phyloP scores from a whole-genome alignment of 2,888 invertebrate species.

The Sylvicola fuscatus region DNA sequence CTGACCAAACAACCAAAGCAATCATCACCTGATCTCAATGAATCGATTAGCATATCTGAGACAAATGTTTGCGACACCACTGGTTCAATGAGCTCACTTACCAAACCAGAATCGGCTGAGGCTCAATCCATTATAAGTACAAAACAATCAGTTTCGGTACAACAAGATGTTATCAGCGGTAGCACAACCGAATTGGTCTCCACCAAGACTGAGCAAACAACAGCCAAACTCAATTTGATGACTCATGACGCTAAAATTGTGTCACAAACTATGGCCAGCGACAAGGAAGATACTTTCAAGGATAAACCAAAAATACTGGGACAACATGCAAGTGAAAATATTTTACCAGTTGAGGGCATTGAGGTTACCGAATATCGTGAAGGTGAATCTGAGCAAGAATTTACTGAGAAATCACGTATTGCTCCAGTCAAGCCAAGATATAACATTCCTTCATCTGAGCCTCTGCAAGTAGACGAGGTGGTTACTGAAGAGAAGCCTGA shows the following conservation, averaged over 20 bases:
- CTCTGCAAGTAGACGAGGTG: constrained; percentile 44
- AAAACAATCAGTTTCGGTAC: constrained; percentile 1
- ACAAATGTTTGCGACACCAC: constrained; percentile 5
- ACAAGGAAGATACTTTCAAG: constrained; percentile 37
- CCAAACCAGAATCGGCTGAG: background rate
- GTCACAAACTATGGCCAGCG: constrained; percentile 36
- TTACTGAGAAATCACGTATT: constrained; percentile 27
- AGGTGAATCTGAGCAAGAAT: constrained; percentile 35
- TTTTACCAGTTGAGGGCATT: constrained; percentile 40
- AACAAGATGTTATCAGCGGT: background rate
- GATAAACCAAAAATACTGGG: constrained; percentile 21
- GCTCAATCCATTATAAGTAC: constrained; percentile 1
- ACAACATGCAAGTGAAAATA: constrained; percentile 7
- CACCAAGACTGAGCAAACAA: constrained; percentile 14
- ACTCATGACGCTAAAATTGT: constrained; percentile 44
- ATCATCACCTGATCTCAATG: constrained; percentile 7
- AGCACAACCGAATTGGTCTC: too few species aligned
- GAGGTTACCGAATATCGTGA: constrained; percentile 42
- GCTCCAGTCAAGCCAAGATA: constrained; percentile 34
- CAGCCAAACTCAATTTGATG: constrained; percentile 34
- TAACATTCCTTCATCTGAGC: constrained; percentile 39
- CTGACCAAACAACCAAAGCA: background rate
- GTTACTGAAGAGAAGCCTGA: constrained; percentile 48
- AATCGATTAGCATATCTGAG: constrained; percentile 8
- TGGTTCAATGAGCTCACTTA: background rate